These are phyloP conservation scores for Poecilia latipinna DNA, from an alignment of 2,113 vertebrate species.

Conservation along the genomic window DNA sequence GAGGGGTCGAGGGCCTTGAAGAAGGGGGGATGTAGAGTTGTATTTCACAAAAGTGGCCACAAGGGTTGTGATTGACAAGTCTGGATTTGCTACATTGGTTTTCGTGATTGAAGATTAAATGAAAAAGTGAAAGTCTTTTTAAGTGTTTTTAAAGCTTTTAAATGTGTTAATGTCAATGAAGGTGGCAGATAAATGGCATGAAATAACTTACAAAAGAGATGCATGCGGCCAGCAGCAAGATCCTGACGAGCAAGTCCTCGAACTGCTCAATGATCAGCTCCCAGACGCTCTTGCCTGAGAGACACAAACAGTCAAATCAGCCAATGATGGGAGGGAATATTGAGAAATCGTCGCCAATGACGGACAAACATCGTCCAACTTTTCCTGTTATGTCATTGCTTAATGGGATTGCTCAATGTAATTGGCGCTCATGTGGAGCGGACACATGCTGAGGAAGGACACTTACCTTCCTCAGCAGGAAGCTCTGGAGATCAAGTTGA, in stretches of 20 bases:
- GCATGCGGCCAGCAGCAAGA: conserved; percentile 90
- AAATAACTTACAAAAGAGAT: conserved; percentile 87
- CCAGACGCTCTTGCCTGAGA: conserved; percentile 73
- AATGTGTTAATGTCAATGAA: conserved; percentile 8
- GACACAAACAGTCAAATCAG: neutral
- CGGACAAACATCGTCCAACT: conserved; percentile 6
- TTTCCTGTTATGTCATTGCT: conserved; percentile 1
- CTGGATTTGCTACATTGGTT: neutral
- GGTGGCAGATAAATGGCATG: neutral
- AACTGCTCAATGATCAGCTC: conserved; percentile 88
- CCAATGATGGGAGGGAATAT: neutral
- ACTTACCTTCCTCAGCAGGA: conserved; percentile 84
- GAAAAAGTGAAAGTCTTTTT: too few relatives aligned
- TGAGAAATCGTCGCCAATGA: neutral
- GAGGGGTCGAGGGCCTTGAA: conserved; percentile 26
- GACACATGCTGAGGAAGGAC: neutral
- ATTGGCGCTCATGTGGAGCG: conserved; percentile 3
- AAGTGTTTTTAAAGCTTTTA: neutral
- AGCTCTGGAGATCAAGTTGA: conserved; percentile 70
- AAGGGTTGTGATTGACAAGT: conserved; percentile 1
- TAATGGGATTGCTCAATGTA: conserved; percentile 6
- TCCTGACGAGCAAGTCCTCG: conserved; percentile 91
- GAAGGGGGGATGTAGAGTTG: conserved; percentile 11
- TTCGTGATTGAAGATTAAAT: neutral
- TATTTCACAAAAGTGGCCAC: conserved; percentile 38